A percentile compares a stretch with the other conserved stretches of the same genome.
Conservation (phyloP, 2,888 invertebrate species). For the Eilema griseolum region DNA sequence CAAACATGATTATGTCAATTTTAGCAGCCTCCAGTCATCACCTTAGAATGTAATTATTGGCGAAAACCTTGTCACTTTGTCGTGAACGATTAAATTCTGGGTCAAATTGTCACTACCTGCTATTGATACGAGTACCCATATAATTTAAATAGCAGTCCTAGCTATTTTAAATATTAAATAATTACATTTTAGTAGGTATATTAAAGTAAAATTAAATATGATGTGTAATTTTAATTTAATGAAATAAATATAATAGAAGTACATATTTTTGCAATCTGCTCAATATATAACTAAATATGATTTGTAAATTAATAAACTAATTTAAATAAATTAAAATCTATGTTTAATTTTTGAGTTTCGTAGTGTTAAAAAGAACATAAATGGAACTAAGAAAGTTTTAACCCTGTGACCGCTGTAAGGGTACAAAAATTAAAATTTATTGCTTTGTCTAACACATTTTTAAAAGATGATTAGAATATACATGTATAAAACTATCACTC, state of each 20-base stretch:
- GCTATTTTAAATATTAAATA: background rate
- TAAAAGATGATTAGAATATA: slow-evolving; percentile 1
- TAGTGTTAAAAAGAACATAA: background rate
- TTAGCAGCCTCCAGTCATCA: slow-evolving; percentile 42
- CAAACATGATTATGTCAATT: slow-evolving; percentile 53
- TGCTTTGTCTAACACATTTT: background rate
- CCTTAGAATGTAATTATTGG: slow-evolving; percentile 32
- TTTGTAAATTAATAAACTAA: background rate
- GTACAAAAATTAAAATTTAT: background rate
- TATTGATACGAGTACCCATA: background rate
- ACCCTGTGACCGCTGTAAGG: slow-evolving; percentile 39
- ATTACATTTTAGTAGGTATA: no score
- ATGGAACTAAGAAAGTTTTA: slow-evolving; percentile 18
- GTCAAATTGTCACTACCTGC: slow-evolving; percentile 16
- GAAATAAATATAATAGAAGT: background rate
- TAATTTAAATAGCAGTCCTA: background rate
- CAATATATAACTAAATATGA: background rate
- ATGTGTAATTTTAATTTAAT: background rate
- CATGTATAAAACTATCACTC: slow-evolving; percentile 30
- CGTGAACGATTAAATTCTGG: slow-evolving; percentile 33
- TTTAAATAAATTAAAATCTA: background rate
- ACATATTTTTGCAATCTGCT: background rate
- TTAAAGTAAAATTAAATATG: background rate
- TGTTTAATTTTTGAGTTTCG: background rate
- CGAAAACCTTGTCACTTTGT: slow-evolving; percentile 43